A percentile compares a stretch with the other conserved stretches of the same genome.
phyloP scores from a whole-genome alignment of 2,797 vertebrate species.

The Crocodylus rhombifer region DNA sequence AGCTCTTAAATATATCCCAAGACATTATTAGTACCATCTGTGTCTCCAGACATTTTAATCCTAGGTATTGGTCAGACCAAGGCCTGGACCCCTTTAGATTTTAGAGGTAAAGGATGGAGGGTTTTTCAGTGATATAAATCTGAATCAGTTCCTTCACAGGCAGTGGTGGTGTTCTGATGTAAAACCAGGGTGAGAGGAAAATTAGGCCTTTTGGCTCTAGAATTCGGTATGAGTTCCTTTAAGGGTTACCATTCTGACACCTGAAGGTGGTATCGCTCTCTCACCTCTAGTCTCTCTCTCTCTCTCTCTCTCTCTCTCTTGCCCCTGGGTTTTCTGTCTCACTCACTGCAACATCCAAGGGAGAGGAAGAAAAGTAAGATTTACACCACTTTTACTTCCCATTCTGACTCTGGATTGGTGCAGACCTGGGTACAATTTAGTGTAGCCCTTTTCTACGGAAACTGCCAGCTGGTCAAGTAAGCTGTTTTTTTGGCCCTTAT shows the following conservation, averaged over 20 bases:
- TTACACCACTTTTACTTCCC: not conserved
- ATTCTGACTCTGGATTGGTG: not conserved
- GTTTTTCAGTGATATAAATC: not conserved
- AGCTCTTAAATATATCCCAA: no score
- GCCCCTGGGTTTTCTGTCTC: not conserved
- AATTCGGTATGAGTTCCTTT: no score
- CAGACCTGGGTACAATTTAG: not conserved
- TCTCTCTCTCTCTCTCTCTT: not conserved
- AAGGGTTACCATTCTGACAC: no score
- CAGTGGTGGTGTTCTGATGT: not conserved
- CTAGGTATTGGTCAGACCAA: not conserved
- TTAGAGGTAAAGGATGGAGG: not conserved
- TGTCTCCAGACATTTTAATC: not conserved
- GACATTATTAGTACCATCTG: not conserved
- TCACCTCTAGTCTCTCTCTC: not conserved
- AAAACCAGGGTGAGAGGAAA: not conserved
- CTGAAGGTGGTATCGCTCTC: no score
- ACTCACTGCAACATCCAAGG: not conserved
- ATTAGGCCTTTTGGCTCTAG: not conserved
- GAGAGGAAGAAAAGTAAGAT: fast-evolving
- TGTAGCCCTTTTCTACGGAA: not conserved
- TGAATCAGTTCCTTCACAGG: not conserved
- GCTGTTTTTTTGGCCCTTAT: not conserved
- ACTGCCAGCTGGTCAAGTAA: not conserved
- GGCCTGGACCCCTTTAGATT: not conserved